A percentile compares a stretch with the other conserved stretches of the same genome.
Evolutionary conservation across 2,797 vertebrate species (phyloP).

Genomic region (Microcaecilia unicolor): DNA sequence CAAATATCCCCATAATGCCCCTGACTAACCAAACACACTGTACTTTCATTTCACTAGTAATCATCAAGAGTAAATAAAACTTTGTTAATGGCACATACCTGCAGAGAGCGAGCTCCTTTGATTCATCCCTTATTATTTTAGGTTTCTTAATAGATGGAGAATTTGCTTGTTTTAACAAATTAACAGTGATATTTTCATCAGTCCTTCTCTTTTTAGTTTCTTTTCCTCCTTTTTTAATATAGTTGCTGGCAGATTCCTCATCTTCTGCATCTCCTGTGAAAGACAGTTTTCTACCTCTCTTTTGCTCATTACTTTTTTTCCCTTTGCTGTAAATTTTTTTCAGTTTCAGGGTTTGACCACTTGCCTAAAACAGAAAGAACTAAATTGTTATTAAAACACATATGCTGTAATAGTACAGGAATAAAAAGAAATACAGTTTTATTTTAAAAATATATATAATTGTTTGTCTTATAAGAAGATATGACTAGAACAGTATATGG

Average conservation of each 20-base stretch:
- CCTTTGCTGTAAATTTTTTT: constrained; percentile 75
- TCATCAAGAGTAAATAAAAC: no score
- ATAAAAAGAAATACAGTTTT: no score
- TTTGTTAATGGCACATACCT: constrained; percentile 55
- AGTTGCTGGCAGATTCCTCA: constrained; percentile 70
- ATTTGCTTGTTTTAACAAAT: constrained; percentile 70
- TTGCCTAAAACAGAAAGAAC: constrained; percentile 69
- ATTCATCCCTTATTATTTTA: constrained; percentile 80
- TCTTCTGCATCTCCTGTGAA: constrained; percentile 66
- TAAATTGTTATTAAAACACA: no score
- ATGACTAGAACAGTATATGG: no score
- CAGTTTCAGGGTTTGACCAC: constrained; percentile 74
- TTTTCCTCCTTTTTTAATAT: constrained; percentile 76
- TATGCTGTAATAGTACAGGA: no score
- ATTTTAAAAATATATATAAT: no score
- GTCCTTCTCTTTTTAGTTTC: constrained; percentile 81
- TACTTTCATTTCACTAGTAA: no score
- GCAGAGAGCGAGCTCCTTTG: constrained; percentile 86
- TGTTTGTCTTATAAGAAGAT: no score
- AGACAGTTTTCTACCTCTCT: constrained; percentile 65
- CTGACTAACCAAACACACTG: no score
- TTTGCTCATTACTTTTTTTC: constrained; percentile 73
- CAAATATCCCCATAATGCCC: no score
- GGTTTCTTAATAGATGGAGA: constrained; percentile 75
- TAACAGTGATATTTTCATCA: constrained; percentile 64